A percentile compares a stretch with the other conserved stretches of the same genome.
Evolutionary conservation across 2,113 vertebrate genomes (phyloP).

Genomic region (Platycercus adscitus): DNA sequence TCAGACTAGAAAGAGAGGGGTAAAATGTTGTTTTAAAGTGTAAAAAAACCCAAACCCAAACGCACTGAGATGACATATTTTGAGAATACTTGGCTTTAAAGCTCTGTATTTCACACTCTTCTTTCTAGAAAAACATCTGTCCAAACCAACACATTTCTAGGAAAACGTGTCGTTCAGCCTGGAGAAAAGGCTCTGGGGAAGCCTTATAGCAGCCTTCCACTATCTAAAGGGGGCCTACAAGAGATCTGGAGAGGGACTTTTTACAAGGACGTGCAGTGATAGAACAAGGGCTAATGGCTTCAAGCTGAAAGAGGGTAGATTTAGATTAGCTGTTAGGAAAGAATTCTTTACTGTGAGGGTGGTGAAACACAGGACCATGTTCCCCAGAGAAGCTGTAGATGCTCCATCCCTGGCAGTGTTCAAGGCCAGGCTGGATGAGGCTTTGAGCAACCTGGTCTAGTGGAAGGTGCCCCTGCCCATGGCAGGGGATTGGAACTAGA

Average conservation of each 20-base stretch:
- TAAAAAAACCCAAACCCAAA: not conserved
- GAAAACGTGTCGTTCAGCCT: not conserved
- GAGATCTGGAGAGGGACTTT: not conserved
- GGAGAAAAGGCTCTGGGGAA: not conserved
- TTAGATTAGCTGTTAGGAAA: not conserved
- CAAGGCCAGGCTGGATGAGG: not conserved
- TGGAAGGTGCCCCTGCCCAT: not conserved
- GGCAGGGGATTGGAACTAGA: not conserved
- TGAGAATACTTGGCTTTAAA: not conserved
- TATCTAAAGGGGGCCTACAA: not conserved
- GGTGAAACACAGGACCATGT: not conserved
- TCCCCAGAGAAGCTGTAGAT: not conserved
- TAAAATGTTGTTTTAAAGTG: not conserved
- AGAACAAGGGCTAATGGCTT: not conserved
- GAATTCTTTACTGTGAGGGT: not conserved
- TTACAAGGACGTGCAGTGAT: not conserved
- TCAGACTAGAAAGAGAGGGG: not conserved
- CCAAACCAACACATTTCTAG: conserved; percentile 26
- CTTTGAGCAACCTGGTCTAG: not conserved
- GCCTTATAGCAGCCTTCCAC: not conserved
- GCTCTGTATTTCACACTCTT: not conserved
- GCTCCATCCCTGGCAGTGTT: not conserved
- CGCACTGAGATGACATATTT: not conserved
- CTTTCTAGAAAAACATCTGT: not conserved
- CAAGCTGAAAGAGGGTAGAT: not conserved